Evolutionary conservation across 2,888 invertebrate species (phyloP).

Genomic region (Hartigia nigra): DNA sequence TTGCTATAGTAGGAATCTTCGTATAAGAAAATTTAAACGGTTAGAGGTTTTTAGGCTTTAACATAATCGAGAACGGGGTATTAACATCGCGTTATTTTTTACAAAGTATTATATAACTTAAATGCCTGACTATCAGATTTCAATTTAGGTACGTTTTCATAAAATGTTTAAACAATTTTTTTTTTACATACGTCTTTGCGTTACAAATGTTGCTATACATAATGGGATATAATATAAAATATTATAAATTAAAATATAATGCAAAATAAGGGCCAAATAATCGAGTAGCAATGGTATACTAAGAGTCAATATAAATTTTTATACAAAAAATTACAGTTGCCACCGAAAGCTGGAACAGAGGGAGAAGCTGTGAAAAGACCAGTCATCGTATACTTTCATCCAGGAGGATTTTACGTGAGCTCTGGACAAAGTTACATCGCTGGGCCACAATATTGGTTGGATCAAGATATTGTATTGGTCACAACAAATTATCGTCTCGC

Average conservation of each 20-base stretch:
- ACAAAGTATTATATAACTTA: neutral
- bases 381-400: constrained; percentile 74
- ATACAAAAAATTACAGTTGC: neutral
- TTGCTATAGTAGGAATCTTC: neutral
- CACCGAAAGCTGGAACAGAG: neutral
- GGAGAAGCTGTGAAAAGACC: constrained; percentile 56
- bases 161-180: neutral
- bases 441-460: constrained; percentile 74
- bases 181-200: neutral
- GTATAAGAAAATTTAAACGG: neutral
- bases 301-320: neutral
- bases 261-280: neutral
- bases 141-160: no score
- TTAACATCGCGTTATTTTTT: neutral
- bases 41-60: neutral
- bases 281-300: neutral
- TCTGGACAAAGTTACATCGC: constrained; percentile 70
- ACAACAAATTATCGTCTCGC: constrained; percentile 75
- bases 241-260: neutral
- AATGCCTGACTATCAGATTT: no score
- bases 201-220: neutral
- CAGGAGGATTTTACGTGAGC: constrained; percentile 73
- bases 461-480: constrained; percentile 74
- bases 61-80: neutral
- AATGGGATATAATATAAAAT: neutral